Base-by-base conservation (phyloP, 2,888 invertebrate species). In the Ochropacha duplaris region DNA sequence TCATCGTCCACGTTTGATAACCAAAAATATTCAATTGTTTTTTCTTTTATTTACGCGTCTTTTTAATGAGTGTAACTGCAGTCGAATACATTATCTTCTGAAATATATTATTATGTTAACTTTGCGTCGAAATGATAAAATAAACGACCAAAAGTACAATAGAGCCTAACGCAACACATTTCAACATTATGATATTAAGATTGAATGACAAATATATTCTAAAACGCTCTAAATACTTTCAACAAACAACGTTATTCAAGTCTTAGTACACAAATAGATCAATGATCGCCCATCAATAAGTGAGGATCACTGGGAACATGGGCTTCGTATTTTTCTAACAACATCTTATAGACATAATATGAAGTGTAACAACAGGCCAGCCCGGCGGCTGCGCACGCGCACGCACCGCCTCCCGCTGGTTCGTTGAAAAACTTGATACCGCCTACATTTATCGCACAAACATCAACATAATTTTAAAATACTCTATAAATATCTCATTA, bases 191-290 rank as follows among this genome's bases (percentile, higher is more conserved):
- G 60, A 65, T 66, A 59, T 67, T 74, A 69, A 69, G 71, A 71
- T 78, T 66, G 60, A 72, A 71, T 62, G 74, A 73, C 65, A 67
- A 74, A 73, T 69, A 63, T 69, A 66, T 64, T 76, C 81, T 83
- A 82, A 80, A 79, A 81, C 78, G 77, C 74, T 78, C 79, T 83
- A 85, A 82, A 83, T 82, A 85, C 69, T 79, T 82, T 87, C 77
- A 90, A 89, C 87, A 87, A 84, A 87, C 87, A 88, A 88, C 86
- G 71, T 83, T 83, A 83, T 76, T 80, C 74, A 84, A 83, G 81
- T 87, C 86, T 87, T 83, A 81, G 74, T 72, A 77, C 71, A 83
- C 80, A 81, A 79, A 76, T 76, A 81, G 75, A 81, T 74, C 73
- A 75, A 66, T 72, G 74, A 73, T 67, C 69, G 76, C 70, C 71